These are phyloP conservation scores for Phenganax stokvisi DNA, from an alignment of 92 coral and sea anemone genomes.

Conservation along the genomic window DNA sequence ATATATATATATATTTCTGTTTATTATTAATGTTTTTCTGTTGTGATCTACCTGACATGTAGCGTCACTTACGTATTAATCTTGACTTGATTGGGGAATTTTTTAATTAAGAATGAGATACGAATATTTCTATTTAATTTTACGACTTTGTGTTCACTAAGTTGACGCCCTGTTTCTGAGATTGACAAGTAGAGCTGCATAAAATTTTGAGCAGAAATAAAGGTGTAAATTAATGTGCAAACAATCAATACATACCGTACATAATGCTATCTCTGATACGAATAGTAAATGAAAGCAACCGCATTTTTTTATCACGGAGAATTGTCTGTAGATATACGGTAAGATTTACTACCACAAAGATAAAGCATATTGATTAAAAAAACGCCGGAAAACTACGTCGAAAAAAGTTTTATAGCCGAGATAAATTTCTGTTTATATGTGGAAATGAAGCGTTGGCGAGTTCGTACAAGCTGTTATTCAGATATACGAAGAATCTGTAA, in stretches of 20 bases:
- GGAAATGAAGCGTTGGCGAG: neutral
- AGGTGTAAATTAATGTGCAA: neutral
- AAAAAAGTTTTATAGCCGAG: neutral
- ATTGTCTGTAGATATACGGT: conserved; percentile 7
- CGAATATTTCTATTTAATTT: neutral
- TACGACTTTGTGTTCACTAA: too few relatives aligned
- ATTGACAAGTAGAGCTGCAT: too few relatives aligned
- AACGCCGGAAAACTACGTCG: neutral
- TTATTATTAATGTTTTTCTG: too few relatives aligned
- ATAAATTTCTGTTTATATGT: neutral
- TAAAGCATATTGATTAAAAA: neutral
- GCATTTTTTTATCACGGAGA: conserved; percentile 4
- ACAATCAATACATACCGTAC: conserved; percentile 11
- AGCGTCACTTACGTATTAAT: too few relatives aligned
- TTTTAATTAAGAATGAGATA: neutral
- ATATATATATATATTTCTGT: too few relatives aligned
- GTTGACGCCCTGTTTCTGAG: too few relatives aligned
- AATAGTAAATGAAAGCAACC: conserved; percentile 3
- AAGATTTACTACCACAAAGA: neutral
- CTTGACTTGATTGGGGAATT: too few relatives aligned
- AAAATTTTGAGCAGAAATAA: neutral
- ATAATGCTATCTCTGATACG: conserved; percentile 10
- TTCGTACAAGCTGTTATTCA: neutral
- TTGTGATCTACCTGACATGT: too few relatives aligned
- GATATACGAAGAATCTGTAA: neutral